Evolutionary conservation across 2,888 invertebrate species (phyloP), one percentile per base, ranked within the genome.

Genomic region (Hypselothyrea guttata): DNA sequence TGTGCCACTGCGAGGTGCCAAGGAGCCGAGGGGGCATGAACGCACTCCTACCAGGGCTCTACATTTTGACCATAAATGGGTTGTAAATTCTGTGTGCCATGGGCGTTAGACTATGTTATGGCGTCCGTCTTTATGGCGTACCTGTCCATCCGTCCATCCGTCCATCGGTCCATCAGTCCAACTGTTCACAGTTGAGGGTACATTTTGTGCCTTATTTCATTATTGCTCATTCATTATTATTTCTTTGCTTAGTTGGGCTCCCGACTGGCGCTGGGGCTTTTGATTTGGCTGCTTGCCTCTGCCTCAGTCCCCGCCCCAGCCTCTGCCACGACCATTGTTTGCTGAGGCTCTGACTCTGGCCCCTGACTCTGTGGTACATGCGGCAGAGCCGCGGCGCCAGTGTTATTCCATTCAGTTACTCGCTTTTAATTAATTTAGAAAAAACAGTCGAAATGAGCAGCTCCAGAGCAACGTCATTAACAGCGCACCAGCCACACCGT

Each of bases 381-480:
- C 22, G 3, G 2, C 22, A 22, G 22, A 22, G 22, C 22, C 22
- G 22, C 5, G 33, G 33, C 59, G 12, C 13, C 35, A 18, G 3
- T 22, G 42, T 40, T 35, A 40, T 45, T 66, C 57, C 60, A 66
- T 71, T 70, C 56, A 57, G 54, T 54, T 56, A 61, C 57, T 41
- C 70, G 61, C 71, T 75, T 71, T 71, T 71, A 71, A 71, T 71
- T 71, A 71, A 71, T 75, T 75, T 75, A 35, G 38, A 13, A 27
- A 38, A 53, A 38, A 27, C 53, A 38, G 11, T 38, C 38, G 38
- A 54, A 54, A 48, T 38, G 48, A 47, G 48, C 22, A 48, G 31
- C 5, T 16, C 37, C 30, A 22, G 22, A 22, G 22, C 22, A 22
- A 22, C 22, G 22, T 22, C 22, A 22, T 22, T 22, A 22, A 22